A percentile compares a stretch with the other conserved stretches of the same genome.
These are phyloP conservation scores for Ptychadena robeensis DNA, from an alignment of 2,797 vertebrate genomes.

Conservation along the genomic window DNA sequence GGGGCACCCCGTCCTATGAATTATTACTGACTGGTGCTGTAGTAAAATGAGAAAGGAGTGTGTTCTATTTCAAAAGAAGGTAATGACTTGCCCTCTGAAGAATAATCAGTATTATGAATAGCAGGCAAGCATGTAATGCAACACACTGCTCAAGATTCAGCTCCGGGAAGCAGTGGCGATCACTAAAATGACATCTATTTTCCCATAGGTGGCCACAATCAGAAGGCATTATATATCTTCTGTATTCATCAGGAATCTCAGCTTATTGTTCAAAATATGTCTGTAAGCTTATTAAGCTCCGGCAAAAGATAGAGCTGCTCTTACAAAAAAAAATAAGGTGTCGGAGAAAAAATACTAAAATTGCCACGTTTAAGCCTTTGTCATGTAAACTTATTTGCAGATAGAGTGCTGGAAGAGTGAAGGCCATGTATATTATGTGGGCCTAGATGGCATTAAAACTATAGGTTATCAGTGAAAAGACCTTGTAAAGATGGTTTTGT, in stretches of 20 bases:
- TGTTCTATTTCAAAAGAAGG: slow-evolving; percentile 31
- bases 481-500: no score
- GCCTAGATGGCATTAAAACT: background rate
- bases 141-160: slow-evolving; percentile 49
- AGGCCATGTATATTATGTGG: background rate
- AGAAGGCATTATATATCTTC: slow-evolving; percentile 53
- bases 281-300: slow-evolving; percentile 37
- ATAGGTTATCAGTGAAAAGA: background rate
- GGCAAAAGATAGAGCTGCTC: background rate
- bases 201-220: slow-evolving; percentile 51
- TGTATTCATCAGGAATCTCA: slow-evolving; percentile 38
- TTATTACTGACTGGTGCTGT: slow-evolving; percentile 33
- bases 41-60: slow-evolving; percentile 43
- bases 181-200: slow-evolving; percentile 57
- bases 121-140: slow-evolving; percentile 45
- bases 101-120: slow-evolving; percentile 58
- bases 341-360: background rate
- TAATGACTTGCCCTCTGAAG: slow-evolving; percentile 41
- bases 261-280: slow-evolving; percentile 43
- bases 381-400: slow-evolving; percentile 25
- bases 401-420: background rate
- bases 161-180: slow-evolving; percentile 46
- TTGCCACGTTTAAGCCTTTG: slow-evolving; percentile 7
- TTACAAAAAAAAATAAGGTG: background rate
- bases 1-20: slow-evolving; percentile 7